Percentiles rank a stretch among this genome's conserved stretches.
These are phyloP conservation scores for Fundulus diaphanus DNA, from an alignment of 2,797 vertebrate species.

Conservation along the genomic window DNA sequence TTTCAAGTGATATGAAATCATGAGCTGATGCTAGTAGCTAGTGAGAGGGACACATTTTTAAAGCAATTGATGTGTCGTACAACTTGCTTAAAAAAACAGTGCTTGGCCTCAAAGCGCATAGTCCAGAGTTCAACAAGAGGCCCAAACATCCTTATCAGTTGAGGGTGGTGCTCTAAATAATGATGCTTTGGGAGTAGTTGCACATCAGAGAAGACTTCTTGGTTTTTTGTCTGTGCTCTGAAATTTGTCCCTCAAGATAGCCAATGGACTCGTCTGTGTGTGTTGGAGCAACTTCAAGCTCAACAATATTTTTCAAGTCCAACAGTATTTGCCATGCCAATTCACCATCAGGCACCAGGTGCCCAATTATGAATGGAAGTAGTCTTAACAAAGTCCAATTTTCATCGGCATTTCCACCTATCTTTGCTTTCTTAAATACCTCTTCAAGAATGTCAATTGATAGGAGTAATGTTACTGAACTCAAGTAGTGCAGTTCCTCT, in stretches of 20 bases:
- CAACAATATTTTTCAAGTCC: conserved; percentile 24
- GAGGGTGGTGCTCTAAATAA: conserved; percentile 16
- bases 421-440: too few relatives aligned
- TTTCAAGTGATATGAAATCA: conserved; percentile 8
- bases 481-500: too few relatives aligned
- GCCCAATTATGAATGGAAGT: conserved; percentile 17
- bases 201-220: conserved; percentile 12
- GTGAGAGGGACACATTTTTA: too few relatives aligned
- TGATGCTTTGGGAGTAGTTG: conserved; percentile 15
- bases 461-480: too few relatives aligned
- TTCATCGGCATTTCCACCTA: conserved; percentile 2
- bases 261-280: conserved; percentile 33
- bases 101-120: too few relatives aligned
- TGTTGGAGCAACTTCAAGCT: conserved; percentile 20
- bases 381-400: conserved; percentile 12
- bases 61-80: too few relatives aligned
- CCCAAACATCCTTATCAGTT: conserved; percentile 7
- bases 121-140: conserved; percentile 7
- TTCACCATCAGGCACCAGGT: conserved; percentile 9
- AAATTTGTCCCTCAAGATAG: conserved; percentile 21
- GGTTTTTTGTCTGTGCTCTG: conserved; percentile 10
- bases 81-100: too few relatives aligned
- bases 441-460: too few relatives aligned
- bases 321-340: conserved; percentile 19
- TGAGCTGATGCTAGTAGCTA: conserved; percentile 19